phyloP scores from a whole-genome alignment of 2,797 vertebrate genomes.

The Bradypodion ventrale region DNA sequence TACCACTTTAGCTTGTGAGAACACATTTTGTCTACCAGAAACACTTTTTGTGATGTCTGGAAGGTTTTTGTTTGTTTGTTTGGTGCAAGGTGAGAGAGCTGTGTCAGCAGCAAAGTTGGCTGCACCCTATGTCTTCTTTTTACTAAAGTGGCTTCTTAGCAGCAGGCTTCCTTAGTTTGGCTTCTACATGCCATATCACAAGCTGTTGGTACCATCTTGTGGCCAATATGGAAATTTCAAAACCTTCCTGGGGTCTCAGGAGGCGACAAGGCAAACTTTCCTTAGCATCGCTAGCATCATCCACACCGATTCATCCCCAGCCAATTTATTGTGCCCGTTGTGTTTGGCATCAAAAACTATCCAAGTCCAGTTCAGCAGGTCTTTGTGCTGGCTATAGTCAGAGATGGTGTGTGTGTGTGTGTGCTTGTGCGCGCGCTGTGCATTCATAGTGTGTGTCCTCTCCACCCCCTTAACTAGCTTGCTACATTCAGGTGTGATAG shows the following conservation, averaged over 20 bases:
- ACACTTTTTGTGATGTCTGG: neutral
- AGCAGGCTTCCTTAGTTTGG: neutral
- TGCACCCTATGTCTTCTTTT: neutral
- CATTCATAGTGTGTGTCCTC: too few species aligned
- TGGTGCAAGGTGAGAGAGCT: neutral
- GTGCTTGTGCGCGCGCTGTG: too few species aligned
- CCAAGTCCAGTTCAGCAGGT: neutral
- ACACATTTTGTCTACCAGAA: neutral
- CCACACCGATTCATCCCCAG: too few species aligned
- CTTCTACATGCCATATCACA: neutral
- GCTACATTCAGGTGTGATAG: too few species aligned
- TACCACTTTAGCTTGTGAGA: neutral
- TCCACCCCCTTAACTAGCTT: too few species aligned
- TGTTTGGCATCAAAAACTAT: too few species aligned
- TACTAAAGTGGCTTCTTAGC: too few species aligned
- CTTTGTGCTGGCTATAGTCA: neutral
- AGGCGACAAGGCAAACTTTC: neutral
- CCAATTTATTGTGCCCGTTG: too few species aligned
- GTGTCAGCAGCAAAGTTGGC: neutral
- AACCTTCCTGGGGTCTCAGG: neutral
- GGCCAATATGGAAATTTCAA: neutral
- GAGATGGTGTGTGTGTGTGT: too few species aligned
- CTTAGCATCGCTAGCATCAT: too few species aligned
- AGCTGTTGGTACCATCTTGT: slow-evolving; percentile 39
- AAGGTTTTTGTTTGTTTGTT: too few species aligned